phyloP scores from a whole-genome alignment of 2,113 vertebrate genomes.

The Tylochromis polylepis region DNA sequence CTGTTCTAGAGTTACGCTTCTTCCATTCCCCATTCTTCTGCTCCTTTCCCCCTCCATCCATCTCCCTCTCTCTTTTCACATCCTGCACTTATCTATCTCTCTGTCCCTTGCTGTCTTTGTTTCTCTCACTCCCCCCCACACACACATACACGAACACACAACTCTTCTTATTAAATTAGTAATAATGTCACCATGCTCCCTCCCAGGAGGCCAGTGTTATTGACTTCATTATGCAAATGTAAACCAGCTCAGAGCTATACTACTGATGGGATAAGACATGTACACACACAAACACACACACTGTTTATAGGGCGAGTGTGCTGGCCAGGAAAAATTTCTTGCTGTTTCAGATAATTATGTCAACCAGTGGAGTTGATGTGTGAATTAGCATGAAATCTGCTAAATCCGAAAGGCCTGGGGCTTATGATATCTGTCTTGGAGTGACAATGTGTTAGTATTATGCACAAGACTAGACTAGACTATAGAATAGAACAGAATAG shows the following conservation, averaged over 20 bases:
- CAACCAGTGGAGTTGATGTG: constrained; percentile 43
- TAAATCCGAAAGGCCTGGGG: neutral
- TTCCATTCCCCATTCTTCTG: neutral
- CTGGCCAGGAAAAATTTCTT: constrained; percentile 28
- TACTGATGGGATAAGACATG: constrained; percentile 45
- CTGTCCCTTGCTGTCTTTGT: neutral
- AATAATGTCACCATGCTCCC: constrained; percentile 62
- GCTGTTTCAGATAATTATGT: constrained; percentile 64
- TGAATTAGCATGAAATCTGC: constrained; percentile 40
- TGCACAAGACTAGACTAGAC: neutral
- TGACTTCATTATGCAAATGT: constrained; percentile 71
- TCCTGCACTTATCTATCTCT: neutral
- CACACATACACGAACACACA: neutral
- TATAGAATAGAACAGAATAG: neutral
- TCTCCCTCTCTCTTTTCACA: neutral
- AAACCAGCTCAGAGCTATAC: constrained; percentile 62
- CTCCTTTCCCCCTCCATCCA: neutral
- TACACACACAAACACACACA: neutral
- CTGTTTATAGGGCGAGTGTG: neutral
- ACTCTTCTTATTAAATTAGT: constrained; percentile 64
- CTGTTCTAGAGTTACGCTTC: neutral
- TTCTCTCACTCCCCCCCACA: neutral
- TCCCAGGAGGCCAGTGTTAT: constrained; percentile 63
- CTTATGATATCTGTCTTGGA: neutral
- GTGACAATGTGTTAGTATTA: neutral